phyloP scores from a whole-genome alignment of 1,140 invertebrate genomes.

The Zaprionus camerounensis region DNA sequence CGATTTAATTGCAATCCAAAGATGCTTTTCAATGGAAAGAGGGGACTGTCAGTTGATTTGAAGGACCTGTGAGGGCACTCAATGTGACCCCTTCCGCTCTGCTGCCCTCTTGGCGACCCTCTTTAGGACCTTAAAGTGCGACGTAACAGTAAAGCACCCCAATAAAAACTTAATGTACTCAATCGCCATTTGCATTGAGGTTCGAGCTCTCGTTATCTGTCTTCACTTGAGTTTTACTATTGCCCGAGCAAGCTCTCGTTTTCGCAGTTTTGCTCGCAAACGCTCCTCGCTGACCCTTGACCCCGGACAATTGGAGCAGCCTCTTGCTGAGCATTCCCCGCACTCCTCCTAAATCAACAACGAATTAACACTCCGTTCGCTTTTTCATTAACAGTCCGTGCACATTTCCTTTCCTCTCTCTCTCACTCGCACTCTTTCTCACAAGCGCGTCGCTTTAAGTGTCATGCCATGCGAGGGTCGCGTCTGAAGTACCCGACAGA shows the following conservation, averaged over 20 bases:
- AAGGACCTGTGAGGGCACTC: not conserved
- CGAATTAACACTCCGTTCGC: not conserved
- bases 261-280: not conserved
- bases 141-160: not conserved
- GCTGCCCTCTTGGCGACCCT: not conserved
- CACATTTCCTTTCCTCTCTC: not conserved
- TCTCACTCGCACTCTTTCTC: not conserved
- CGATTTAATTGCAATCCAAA: not conserved
- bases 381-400: not conserved
- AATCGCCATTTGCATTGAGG: not conserved
- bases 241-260: not conserved
- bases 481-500: constrained; percentile 1
- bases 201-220: not conserved
- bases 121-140: not conserved
- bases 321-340: not conserved
- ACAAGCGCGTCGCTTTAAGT: not conserved
- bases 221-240: not conserved
- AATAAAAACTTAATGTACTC: constrained; percentile 7
- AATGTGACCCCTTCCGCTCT: not conserved
- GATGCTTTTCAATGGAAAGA: not conserved
- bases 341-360: not conserved
- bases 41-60: not conserved
- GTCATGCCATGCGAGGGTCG: not conserved
- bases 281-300: not conserved
- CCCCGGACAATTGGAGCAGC: not conserved